Evolutionary conservation across 2,888 invertebrate species (phyloP).

Genomic region (Melanophora roralis): DNA sequence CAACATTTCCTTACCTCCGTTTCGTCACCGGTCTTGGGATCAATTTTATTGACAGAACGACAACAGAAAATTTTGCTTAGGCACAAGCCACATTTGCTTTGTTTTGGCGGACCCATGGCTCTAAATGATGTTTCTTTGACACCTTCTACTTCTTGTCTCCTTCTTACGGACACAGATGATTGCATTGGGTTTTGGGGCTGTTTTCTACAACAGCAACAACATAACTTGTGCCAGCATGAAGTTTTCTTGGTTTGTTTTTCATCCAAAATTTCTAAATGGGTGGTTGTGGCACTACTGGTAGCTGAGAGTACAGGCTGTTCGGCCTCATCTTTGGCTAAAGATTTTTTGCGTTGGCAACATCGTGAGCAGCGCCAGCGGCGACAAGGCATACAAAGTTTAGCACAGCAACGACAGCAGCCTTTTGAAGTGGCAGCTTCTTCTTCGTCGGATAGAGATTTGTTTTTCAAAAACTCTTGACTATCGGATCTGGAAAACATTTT

Average conservation of each 20-base stretch:
- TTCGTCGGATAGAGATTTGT: constrained; percentile 64
- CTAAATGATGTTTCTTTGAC: constrained; percentile 20
- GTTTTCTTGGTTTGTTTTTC: constrained; percentile 67
- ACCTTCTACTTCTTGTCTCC: constrained; percentile 42
- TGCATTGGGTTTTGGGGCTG: constrained; percentile 74
- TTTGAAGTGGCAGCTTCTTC: constrained; percentile 62
- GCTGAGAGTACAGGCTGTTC: constrained; percentile 69
- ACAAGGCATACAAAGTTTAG: constrained; percentile 75
- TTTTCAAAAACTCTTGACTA: constrained; percentile 75
- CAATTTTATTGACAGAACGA: constrained; percentile 76
- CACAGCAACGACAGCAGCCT: constrained; percentile 73
- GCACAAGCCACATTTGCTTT: constrained; percentile 74
- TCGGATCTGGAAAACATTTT: constrained; percentile 67
- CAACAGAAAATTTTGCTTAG: constrained; percentile 76
- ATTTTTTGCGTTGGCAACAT: constrained; percentile 71
- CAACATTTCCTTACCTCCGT: constrained; percentile 74
- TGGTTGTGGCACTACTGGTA: constrained; percentile 71
- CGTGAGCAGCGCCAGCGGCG: constrained; percentile 74
- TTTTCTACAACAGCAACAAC: constrained; percentile 75
- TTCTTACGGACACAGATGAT: not conserved
- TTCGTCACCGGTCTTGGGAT: constrained; percentile 72
- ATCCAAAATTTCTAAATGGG: constrained; percentile 71
- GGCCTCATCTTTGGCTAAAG: constrained; percentile 66
- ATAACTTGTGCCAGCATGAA: constrained; percentile 74
- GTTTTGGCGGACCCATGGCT: constrained; percentile 63